Percentiles rank a stretch among this genome's conserved stretches.
Conservation (phyloP, 1,140 invertebrate species). For the Drosophila suzukii region DNA sequence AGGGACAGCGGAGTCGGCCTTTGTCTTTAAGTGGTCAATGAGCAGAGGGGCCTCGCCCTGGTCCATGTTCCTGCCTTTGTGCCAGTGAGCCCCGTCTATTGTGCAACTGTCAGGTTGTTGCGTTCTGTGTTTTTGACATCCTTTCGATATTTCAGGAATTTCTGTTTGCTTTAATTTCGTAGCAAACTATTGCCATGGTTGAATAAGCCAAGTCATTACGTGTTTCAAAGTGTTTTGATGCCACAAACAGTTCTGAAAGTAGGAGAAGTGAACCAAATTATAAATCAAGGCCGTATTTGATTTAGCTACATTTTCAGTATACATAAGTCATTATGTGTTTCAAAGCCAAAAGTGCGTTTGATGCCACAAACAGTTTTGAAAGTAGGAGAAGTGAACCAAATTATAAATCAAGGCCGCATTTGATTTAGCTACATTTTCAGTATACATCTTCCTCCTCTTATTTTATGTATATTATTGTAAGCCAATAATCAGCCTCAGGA, state of each 20-base stretch:
- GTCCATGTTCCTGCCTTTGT: constrained; percentile 23
- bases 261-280: too few relatives aligned
- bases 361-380: too few relatives aligned
- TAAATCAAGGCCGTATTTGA: too few relatives aligned
- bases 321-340: not conserved
- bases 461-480: too few relatives aligned
- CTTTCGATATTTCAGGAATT: not conserved
- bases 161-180: constrained; percentile 1
- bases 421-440: too few relatives aligned
- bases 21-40: constrained; percentile 76
- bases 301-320: too few relatives aligned
- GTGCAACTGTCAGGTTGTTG: constrained; percentile 40
- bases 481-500: too few relatives aligned
- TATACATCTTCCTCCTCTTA: too few relatives aligned
- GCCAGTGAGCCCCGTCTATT: constrained; percentile 4
- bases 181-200: not conserved
- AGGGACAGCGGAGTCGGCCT: constrained; percentile 23
- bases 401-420: too few relatives aligned
- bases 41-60: constrained; percentile 33
- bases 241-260: too few relatives aligned
- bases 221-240: not conserved
- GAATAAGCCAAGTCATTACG: not conserved
- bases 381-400: too few relatives aligned
- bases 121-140: constrained; percentile 11
- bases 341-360: not conserved